phyloP scores from a whole-genome alignment of 1,140 invertebrate species.

The Macrosteles quadrilineatus region DNA sequence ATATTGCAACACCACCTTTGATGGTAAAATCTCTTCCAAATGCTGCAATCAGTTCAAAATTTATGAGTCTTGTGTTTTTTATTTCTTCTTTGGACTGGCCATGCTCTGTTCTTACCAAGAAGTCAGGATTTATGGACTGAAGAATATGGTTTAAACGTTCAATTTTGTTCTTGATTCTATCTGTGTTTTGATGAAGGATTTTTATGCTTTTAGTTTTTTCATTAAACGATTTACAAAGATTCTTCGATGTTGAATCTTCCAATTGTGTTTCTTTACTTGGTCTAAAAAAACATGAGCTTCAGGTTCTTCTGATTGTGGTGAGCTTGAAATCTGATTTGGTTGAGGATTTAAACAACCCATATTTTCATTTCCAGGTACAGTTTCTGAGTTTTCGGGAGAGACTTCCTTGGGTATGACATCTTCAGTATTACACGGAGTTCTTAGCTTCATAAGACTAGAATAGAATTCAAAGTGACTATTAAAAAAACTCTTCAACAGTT shows the following conservation, averaged over 20 bases:
- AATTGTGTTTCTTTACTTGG: background rate
- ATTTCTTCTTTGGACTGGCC: background rate
- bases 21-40: background rate
- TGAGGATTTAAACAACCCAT: background rate
- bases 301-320: background rate
- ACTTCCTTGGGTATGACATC: background rate
- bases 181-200: background rate
- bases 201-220: background rate
- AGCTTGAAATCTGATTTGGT: background rate
- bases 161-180: background rate
- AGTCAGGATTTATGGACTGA: background rate
- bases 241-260: background rate
- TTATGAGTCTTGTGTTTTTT: background rate
- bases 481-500: background rate
- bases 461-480: background rate
- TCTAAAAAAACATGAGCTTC: background rate
- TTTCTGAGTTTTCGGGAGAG: background rate
- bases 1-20: background rate
- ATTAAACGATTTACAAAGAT: background rate
- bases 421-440: background rate
- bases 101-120: background rate
- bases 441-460: background rate
- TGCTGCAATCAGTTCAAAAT: background rate
- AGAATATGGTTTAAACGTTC: background rate
- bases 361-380: background rate